Conservation (phyloP, 2,113 vertebrate genomes). For the Antechinus flavipes region DNA sequence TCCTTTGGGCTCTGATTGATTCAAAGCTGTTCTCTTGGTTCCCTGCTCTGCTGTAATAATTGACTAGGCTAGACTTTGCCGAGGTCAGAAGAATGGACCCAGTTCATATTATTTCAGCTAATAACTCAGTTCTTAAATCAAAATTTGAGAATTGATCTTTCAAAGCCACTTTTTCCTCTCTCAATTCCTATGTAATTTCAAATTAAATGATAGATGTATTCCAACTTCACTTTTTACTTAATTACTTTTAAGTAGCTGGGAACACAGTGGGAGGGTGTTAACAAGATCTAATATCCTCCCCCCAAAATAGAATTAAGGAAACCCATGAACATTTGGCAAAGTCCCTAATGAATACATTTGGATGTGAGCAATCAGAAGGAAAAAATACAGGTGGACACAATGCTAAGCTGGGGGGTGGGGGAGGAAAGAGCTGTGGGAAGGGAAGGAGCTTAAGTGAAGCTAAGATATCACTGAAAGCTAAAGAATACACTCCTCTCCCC, state of each 20-base stretch:
- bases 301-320: conserved; percentile 79
- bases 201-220: conserved; percentile 85
- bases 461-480: neutral
- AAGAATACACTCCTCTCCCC: neutral
- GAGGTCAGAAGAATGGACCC: conserved; percentile 83
- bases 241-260: conserved; percentile 83
- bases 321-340: conserved; percentile 72
- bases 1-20: conserved; percentile 84
- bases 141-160: conserved; percentile 86
- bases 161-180: conserved; percentile 83
- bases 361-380: conserved; percentile 69
- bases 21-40: conserved; percentile 86
- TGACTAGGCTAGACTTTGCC: conserved; percentile 84
- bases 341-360: conserved; percentile 77
- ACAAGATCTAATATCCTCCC: conserved; percentile 82
- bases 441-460: conserved; percentile 47
- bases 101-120: conserved; percentile 85
- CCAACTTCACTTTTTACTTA: conserved; percentile 84
- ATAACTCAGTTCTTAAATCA: conserved; percentile 86
- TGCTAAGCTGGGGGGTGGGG: conserved; percentile 29
- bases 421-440: conserved; percentile 16
- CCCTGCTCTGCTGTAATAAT: conserved; percentile 86
- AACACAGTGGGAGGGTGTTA: conserved; percentile 83
- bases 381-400: conserved; percentile 71
- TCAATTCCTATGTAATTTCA: conserved; percentile 84